Evolutionary conservation across 2,888 invertebrate species (phyloP).

Genomic region (Shargacucullia verbasci): DNA sequence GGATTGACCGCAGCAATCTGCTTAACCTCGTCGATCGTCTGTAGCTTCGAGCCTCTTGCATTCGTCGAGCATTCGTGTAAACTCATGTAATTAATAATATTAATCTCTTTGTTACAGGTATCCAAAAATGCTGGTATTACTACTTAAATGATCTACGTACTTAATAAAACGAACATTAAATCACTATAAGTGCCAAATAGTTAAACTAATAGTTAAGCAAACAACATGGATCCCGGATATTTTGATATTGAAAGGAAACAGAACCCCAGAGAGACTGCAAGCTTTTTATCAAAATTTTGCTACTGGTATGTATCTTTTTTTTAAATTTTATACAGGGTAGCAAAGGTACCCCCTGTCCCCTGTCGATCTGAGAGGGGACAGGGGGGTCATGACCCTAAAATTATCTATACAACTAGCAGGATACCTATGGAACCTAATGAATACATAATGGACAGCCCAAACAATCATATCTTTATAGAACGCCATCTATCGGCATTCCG

Average conservation of each 20-base stretch:
- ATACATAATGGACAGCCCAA: too few species aligned
- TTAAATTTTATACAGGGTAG: background rate
- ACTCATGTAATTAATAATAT: too few species aligned
- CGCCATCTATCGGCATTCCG: background rate
- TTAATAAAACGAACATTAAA: slow-evolving; percentile 28
- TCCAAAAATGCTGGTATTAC: slow-evolving; percentile 38
- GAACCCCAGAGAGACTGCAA: slow-evolving; percentile 91
- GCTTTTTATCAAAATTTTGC: slow-evolving; percentile 89
- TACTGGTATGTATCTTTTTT: slow-evolving; percentile 89
- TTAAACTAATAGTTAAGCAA: slow-evolving; percentile 41
- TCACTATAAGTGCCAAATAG: slow-evolving; percentile 49
- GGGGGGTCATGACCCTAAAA: too few species aligned
- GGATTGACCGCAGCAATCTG: too few species aligned
- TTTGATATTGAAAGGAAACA: slow-evolving; percentile 84
- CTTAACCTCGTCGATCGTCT: too few species aligned
- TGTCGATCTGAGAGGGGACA: too few species aligned
- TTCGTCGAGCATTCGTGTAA: too few species aligned
- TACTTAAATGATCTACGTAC: slow-evolving; percentile 43
- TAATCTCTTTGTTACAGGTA: slow-evolving; percentile 48
- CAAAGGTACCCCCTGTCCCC: too few species aligned
- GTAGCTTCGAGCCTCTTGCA: too few species aligned
- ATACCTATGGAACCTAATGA: too few species aligned
- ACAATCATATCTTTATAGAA: too few species aligned
- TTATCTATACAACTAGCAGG: too few species aligned
- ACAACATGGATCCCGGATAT: slow-evolving; percentile 86